Evolutionary conservation across 2,797 vertebrate genomes (phyloP).

Genomic region (Podarcis lilfordi): DNA sequence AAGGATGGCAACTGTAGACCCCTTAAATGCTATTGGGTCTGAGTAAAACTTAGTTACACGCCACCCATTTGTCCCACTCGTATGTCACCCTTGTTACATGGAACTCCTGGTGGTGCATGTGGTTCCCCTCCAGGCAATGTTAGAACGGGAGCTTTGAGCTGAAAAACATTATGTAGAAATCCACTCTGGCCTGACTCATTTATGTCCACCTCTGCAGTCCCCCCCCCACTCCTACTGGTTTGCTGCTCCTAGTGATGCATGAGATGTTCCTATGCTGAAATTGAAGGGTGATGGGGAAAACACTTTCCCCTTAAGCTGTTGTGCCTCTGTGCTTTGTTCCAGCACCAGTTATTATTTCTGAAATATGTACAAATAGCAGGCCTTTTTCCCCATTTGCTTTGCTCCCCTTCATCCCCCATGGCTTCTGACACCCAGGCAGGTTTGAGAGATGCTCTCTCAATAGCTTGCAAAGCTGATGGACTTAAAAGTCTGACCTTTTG

Average conservation of each 20-base stretch:
- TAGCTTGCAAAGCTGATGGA: slow-evolving; percentile 4
- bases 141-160: neutral
- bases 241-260: neutral
- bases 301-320: neutral
- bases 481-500: slow-evolving; percentile 45
- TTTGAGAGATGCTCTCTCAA: slow-evolving; percentile 13
- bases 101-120: neutral
- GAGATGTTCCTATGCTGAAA: neutral
- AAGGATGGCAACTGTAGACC: neutral
- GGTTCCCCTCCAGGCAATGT: neutral
- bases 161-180: neutral
- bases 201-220: neutral
- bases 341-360: neutral
- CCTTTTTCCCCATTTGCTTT: neutral
- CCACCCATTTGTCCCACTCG: neutral
- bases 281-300: neutral
- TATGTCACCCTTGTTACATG: neutral
- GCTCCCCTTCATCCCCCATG: neutral
- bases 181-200: slow-evolving; percentile 1
- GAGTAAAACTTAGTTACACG: no score
- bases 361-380: neutral
- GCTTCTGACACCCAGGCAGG: neutral
- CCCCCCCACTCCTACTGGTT: neutral
- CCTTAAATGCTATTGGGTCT: neutral
- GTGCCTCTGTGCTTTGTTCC: neutral